These are phyloP conservation scores for Hyles euphorbiae DNA, from an alignment of 1,140 invertebrate species.

Conservation along the genomic window DNA sequence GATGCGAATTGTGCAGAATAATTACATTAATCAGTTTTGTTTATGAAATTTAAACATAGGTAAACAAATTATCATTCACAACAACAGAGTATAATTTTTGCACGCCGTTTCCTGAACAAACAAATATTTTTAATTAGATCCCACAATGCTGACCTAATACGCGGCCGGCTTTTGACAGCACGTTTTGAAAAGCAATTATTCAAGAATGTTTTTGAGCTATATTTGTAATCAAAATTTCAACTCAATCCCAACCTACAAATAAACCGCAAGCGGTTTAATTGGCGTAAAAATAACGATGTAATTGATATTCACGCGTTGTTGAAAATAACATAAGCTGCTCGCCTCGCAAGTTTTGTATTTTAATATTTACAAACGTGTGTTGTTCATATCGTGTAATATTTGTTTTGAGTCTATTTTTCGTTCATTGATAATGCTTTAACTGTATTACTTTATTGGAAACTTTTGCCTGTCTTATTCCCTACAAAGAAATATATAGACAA, in stretches of 20 bases:
- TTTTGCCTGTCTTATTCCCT: too few species aligned
- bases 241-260: constrained; percentile 27
- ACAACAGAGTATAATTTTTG: too few species aligned
- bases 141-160: background rate
- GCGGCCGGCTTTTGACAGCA: background rate
- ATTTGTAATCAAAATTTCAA: constrained; percentile 22
- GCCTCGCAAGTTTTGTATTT: background rate
- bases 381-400: background rate
- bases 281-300: constrained; percentile 70
- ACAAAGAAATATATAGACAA: too few species aligned
- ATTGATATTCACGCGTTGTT: constrained; percentile 37
- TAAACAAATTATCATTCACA: too few species aligned
- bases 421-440: background rate
- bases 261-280: constrained; percentile 56
- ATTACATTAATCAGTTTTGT: too few species aligned
- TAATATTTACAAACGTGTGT: background rate
- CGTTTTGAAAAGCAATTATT: background rate
- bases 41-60: too few species aligned
- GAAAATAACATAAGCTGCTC: constrained; percentile 5
- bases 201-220: too few species aligned
- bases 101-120: background rate
- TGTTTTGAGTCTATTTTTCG: background rate
- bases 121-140: background rate
- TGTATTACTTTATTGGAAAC: too few species aligned
- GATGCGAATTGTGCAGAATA: too few species aligned